Conservation (phyloP, 2,888 invertebrate species). For the Ectropis crepuscularia region DNA sequence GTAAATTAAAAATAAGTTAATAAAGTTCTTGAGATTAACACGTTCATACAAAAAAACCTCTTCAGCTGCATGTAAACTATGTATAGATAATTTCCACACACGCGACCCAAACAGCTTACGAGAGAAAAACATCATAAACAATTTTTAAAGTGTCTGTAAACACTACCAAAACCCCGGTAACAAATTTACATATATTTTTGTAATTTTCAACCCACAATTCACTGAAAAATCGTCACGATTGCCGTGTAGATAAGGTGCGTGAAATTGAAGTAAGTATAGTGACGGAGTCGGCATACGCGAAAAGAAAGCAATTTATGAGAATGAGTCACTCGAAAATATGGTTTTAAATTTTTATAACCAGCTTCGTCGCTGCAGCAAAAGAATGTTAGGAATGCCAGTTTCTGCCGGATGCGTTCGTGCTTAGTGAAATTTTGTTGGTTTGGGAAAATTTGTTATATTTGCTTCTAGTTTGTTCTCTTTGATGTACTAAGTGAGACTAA, state of each 20-base stretch:
- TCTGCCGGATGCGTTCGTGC: slow-evolving; percentile 51
- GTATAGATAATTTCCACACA: background rate
- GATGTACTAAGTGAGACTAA: too few species aligned
- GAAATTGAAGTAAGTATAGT: slow-evolving; percentile 14
- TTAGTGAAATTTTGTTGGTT: slow-evolving; percentile 25
- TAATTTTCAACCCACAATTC: background rate
- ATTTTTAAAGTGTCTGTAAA: slow-evolving; percentile 25
- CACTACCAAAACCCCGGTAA: slow-evolving; percentile 26
- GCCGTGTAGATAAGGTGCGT: background rate
- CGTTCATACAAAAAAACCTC: too few species aligned
- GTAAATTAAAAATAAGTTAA: too few species aligned
- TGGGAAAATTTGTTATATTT: slow-evolving; percentile 13
- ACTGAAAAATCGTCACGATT: slow-evolving; percentile 9
- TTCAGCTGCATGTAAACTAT: background rate
- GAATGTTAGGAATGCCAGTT: slow-evolving; percentile 52
- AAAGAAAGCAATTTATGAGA: slow-evolving; percentile 56
- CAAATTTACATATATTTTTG: slow-evolving; percentile 24
- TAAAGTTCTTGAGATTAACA: too few species aligned
- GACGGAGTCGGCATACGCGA: slow-evolving; percentile 39
- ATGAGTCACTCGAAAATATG: slow-evolving; percentile 50
- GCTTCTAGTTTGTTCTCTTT: background rate
- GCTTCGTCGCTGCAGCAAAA: slow-evolving; percentile 32
- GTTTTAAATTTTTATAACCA: slow-evolving; percentile 43
- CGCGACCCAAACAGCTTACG: background rate
- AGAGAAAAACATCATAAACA: slow-evolving; percentile 10